phyloP scores from a whole-genome alignment of 2,888 invertebrate genomes.

The Odiellus spinosus region DNA sequence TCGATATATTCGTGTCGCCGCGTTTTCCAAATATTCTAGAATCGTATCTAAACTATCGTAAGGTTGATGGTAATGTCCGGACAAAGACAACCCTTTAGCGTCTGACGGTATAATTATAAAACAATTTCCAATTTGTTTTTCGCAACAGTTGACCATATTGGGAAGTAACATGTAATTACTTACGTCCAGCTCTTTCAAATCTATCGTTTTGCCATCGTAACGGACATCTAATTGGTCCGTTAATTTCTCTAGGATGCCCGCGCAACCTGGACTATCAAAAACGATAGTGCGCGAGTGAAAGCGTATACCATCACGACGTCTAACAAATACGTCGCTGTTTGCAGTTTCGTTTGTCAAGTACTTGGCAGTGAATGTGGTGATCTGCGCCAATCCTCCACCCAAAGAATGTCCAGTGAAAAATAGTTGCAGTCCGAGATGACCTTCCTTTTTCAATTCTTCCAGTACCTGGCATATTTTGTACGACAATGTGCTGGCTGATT shows the following conservation, averaged over 20 bases:
- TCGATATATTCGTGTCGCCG: too few species aligned
- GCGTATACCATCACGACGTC: not conserved
- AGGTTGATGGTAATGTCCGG: too few species aligned
- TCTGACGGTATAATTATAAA: too few species aligned
- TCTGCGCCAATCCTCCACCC: not conserved
- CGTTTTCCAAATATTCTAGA: too few species aligned
- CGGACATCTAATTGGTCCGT: not conserved
- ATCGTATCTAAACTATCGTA: too few species aligned
- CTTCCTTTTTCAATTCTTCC: not conserved
- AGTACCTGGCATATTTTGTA: not conserved
- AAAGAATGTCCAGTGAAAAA: constrained; percentile 1
- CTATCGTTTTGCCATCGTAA: not conserved
- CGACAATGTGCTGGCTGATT: constrained; percentile 1
- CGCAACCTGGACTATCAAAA: constrained; percentile 1
- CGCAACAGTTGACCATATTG: too few species aligned
- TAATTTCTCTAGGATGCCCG: not conserved
- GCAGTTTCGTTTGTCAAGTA: not conserved
- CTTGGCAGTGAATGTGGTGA: not conserved
- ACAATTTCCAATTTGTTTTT: too few species aligned
- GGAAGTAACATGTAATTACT: too few species aligned
- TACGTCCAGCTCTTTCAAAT: too few species aligned
- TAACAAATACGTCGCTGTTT: not conserved
- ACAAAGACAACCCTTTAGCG: too few species aligned
- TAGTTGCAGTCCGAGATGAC: too few species aligned
- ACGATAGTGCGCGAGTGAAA: not conserved